Conservation (phyloP, 2,797 vertebrate species). For the Okamejei kenojei region DNA sequence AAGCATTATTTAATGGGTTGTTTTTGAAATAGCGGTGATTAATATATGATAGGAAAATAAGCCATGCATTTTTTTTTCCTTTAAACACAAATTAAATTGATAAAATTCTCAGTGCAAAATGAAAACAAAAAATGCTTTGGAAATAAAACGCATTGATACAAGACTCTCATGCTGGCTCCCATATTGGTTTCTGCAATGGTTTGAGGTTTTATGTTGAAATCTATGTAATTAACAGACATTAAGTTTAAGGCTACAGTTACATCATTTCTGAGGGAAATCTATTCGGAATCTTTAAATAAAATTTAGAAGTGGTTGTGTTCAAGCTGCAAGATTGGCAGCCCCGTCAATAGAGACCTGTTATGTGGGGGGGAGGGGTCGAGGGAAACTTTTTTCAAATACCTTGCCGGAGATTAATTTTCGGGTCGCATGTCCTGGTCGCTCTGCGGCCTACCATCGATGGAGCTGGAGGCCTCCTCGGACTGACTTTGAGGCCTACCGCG, state of each 20-base stretch:
- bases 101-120: neutral
- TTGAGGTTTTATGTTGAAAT: neutral
- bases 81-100: neutral
- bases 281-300: neutral
- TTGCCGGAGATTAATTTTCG: too few species aligned
- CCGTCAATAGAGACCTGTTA: too few species aligned
- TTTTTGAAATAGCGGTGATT: neutral
- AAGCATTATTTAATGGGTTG: neutral
- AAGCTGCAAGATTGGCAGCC: too few species aligned
- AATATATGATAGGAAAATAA: neutral
- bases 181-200: neutral
- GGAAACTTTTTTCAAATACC: too few species aligned
- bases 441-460: too few species aligned
- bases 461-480: too few species aligned
- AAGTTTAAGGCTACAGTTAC: too few species aligned
- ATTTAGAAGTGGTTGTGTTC: neutral
- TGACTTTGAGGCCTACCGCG: too few species aligned
- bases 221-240: neutral
- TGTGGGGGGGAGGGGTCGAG: too few species aligned
- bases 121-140: neutral
- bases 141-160: neutral
- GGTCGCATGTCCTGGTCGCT: too few species aligned
- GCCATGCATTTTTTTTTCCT: neutral
- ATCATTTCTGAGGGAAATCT: neutral
- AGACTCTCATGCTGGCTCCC: neutral